Conservation (phyloP, 1,140 invertebrate genomes). For the Zaprionus gabonicus region DNA sequence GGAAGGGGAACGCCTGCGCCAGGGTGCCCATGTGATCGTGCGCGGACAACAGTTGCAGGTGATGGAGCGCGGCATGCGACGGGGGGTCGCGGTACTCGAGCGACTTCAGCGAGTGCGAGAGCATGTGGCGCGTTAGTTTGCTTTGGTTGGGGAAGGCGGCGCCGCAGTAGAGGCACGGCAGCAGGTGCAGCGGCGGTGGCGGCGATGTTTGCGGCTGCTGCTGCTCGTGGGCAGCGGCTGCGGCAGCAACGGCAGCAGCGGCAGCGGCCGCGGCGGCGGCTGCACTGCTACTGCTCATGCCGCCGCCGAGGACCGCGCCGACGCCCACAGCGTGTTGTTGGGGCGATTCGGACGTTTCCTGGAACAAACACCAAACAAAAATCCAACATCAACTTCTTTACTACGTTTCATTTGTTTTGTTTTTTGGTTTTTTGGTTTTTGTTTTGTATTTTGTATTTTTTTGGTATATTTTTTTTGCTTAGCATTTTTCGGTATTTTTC, state of each 20-base stretch:
- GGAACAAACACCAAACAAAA: slow-evolving; percentile 96
- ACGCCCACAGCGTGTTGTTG: slow-evolving; percentile 84
- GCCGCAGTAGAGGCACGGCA: slow-evolving; percentile 94
- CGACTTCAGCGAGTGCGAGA: slow-evolving; percentile 93
- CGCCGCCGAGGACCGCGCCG: slow-evolving; percentile 84
- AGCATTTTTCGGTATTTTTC: slow-evolving; percentile 65
- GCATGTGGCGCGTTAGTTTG: slow-evolving; percentile 94
- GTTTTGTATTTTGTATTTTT: slow-evolving; percentile 56
- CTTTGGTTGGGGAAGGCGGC: slow-evolving; percentile 94
- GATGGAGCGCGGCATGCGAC: slow-evolving; percentile 85
- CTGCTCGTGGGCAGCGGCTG: slow-evolving; percentile 51
- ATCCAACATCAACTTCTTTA: slow-evolving; percentile 95
- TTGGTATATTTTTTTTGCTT: slow-evolving; percentile 3
- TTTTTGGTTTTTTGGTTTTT: slow-evolving; percentile 60
- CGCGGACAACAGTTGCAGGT: slow-evolving; percentile 69
- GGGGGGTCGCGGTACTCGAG: slow-evolving; percentile 91
- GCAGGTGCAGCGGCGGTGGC: slow-evolving; percentile 85
- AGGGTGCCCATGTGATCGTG: slow-evolving; percentile 85
- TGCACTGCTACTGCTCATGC: slow-evolving; percentile 62
- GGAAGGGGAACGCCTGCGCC: slow-evolving; percentile 81
- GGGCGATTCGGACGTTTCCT: slow-evolving; percentile 92
- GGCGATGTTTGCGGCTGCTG: slow-evolving; percentile 57
- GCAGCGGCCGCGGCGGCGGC: slow-evolving; percentile 46
- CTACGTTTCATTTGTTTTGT: slow-evolving; percentile 74
- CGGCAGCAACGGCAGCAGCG: slow-evolving; percentile 53